These are phyloP conservation scores for Metridium senile DNA, from an alignment of 92 coral and sea anemone genomes.

Conservation along the genomic window DNA sequence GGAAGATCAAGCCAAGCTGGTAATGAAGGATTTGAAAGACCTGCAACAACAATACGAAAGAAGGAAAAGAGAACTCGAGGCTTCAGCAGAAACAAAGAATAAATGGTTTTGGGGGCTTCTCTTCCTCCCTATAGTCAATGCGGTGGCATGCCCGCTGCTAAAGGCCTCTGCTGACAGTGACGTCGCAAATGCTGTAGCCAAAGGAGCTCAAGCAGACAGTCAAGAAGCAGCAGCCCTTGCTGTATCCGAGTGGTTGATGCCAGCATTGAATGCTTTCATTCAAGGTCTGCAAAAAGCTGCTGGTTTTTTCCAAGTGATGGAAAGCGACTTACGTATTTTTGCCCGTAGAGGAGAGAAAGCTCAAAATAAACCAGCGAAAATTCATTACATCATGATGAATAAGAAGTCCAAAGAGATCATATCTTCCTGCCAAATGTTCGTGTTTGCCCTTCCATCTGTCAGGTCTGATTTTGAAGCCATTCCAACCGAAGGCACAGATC, in stretches of 20 bases:
- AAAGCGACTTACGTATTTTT: constrained; percentile 41
- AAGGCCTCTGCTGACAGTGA: constrained; percentile 29
- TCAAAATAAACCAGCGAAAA: not conserved
- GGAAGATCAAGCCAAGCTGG: constrained; percentile 49
- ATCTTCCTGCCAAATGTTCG: constrained; percentile 46
- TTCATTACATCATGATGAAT: constrained; percentile 47
- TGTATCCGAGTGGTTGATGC: constrained; percentile 43
- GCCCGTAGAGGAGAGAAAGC: constrained; percentile 39
- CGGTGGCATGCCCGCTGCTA: constrained; percentile 47
- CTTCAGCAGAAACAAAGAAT: constrained; percentile 15
- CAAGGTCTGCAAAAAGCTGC: constrained; percentile 53
- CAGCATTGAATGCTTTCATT: constrained; percentile 50
- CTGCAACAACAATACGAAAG: constrained; percentile 39
- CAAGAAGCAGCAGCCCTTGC: constrained; percentile 44
- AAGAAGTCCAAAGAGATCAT: constrained; percentile 42
- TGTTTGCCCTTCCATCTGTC: constrained; percentile 49
- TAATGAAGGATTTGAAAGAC: constrained; percentile 50
- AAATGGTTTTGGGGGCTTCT: constrained; percentile 47
- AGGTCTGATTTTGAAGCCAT: constrained; percentile 62
- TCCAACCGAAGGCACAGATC: constrained; percentile 61
- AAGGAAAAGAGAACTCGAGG: constrained; percentile 35
- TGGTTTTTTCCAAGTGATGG: constrained; percentile 62
- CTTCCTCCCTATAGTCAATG: constrained; percentile 52
- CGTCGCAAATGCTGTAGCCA: constrained; percentile 50
- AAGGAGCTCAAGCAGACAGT: constrained; percentile 31